These are phyloP conservation scores for Euzetes globulus DNA, from an alignment of 2,888 invertebrate genomes.

Conservation along the genomic window DNA sequence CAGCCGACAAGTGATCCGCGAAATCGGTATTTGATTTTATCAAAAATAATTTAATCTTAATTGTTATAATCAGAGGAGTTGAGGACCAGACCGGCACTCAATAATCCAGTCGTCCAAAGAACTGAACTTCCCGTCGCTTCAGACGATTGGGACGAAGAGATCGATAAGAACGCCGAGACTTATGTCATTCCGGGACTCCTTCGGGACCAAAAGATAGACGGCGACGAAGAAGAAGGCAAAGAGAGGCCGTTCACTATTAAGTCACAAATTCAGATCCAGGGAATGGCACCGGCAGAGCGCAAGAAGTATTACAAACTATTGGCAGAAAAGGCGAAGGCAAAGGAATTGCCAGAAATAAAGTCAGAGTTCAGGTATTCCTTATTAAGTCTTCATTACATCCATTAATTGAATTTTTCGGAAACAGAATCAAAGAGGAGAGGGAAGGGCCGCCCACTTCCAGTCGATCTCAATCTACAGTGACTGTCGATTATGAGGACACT, in stretches of 20 bases:
- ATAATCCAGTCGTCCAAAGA: not conserved
- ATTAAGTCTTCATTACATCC: no score
- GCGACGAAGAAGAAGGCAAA: not conserved
- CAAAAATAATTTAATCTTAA: not conserved
- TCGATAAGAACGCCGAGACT: not conserved
- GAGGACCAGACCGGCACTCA: not conserved
- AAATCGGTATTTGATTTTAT: not conserved
- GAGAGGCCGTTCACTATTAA: not conserved
- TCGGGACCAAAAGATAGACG: no score
- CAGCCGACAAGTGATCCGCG: constrained; percentile 22
- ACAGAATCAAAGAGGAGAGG: not conserved
- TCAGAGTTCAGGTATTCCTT: not conserved
- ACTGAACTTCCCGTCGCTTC: not conserved
- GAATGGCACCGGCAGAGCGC: not conserved
- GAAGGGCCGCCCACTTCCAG: no score
- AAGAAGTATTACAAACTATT: constrained; percentile 23
- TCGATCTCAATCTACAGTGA: not conserved
- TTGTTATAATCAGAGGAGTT: not conserved
- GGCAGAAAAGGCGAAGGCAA: not conserved
- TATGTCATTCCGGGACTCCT: constrained; percentile 15
- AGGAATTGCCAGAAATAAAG: not conserved
- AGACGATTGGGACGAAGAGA: not conserved
- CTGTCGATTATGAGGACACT: not conserved
- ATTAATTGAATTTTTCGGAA: not conserved
- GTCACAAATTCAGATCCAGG: not conserved